Evolutionary conservation across 2,888 invertebrate species (phyloP), one percentile per base, ranked within the genome.

Genomic region (Lamellibrachia columna): DNA sequence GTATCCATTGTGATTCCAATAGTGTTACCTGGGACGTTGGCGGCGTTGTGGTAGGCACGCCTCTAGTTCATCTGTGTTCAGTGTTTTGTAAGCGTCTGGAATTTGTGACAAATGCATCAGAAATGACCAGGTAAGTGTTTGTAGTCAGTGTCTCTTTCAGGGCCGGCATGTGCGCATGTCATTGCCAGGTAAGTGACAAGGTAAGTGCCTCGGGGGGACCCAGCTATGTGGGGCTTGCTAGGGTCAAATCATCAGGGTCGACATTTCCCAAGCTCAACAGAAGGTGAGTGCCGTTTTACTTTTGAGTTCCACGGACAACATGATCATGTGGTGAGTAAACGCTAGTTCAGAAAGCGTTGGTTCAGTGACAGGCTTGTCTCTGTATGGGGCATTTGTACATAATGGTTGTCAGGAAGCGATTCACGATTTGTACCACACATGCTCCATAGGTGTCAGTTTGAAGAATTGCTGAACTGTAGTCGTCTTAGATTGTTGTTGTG

Each of bases 161-260:
- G 15, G 75, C 75, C 75, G 15, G 75, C 7, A 9, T 75, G 2
- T 4, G 75, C 22, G 15, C 75, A 22, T n/a, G 2, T 75, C 75
- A 15, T 15, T 75, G 75, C 75, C 75, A 75, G 75, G 75, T 75
- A 75, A 75, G 75, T 75, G 22, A 6, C 4, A 75, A 75, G 75
- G 75, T 75, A 75, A n/a, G 75, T 75, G 75, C 75, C 22, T 7
- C 22, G 75, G 75, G 75, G 75, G 75, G 75, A 22, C 75, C 75
- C 75, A 75, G 75, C 22, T 75, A 75, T 75, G 75, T 75, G 75
- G 75, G 75, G 75, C 75, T 75, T 75, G 22, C 75, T 75, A 75
- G 75, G 75, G 75, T 75, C 22, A 4, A 75, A 75, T 75, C n/a
- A 75, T 40, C 40, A 40, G 40, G 75, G 58, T 75, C 75, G 22